phyloP scores from a whole-genome alignment of 2,888 invertebrate genomes.

The Archips xylosteana region DNA sequence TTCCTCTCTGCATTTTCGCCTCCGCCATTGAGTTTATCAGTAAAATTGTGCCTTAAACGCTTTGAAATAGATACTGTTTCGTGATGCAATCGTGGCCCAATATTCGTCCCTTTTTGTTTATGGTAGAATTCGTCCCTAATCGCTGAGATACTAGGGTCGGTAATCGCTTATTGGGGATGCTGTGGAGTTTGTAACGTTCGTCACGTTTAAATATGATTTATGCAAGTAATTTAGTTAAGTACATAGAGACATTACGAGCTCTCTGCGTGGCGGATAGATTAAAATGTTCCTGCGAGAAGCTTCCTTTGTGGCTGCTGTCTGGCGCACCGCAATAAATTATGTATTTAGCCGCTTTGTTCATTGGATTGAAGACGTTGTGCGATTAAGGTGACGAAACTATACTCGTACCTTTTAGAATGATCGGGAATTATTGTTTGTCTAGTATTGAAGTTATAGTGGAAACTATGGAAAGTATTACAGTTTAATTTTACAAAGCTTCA shows the following conservation, averaged over 20 bases:
- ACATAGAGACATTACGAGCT: conserved; percentile 79
- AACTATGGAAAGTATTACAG: not conserved
- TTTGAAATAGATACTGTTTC: conserved; percentile 55
- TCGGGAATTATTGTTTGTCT: not conserved
- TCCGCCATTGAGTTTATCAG: conserved; percentile 10
- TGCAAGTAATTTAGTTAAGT: conserved; percentile 85
- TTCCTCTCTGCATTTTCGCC: conserved; percentile 45
- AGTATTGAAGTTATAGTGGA: not conserved
- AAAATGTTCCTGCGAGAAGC: conserved; percentile 71
- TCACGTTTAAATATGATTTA: conserved; percentile 85
- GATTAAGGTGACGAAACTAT: conserved; percentile 21
- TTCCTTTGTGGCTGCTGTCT: conserved; percentile 62
- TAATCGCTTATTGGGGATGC: conserved; percentile 51
- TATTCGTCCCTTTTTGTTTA: conserved; percentile 19
- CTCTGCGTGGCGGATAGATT: conserved; percentile 71
- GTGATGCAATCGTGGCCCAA: conserved; percentile 42
- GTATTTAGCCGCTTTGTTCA: conserved; percentile 50
- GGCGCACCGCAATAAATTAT: conserved; percentile 58
- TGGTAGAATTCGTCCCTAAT: conserved; percentile 54
- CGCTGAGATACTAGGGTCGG: conserved; percentile 51
- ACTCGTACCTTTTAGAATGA: not conserved
- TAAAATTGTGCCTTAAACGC: conserved; percentile 56
- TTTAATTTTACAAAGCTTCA: too few relatives aligned
- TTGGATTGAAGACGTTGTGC: conserved; percentile 32
- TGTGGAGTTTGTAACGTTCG: conserved; percentile 60